Evolutionary conservation across 2,113 vertebrate genomes (phyloP), one percentile per base, ranked within the genome.

Genomic region (Thunnus maccoyii): DNA sequence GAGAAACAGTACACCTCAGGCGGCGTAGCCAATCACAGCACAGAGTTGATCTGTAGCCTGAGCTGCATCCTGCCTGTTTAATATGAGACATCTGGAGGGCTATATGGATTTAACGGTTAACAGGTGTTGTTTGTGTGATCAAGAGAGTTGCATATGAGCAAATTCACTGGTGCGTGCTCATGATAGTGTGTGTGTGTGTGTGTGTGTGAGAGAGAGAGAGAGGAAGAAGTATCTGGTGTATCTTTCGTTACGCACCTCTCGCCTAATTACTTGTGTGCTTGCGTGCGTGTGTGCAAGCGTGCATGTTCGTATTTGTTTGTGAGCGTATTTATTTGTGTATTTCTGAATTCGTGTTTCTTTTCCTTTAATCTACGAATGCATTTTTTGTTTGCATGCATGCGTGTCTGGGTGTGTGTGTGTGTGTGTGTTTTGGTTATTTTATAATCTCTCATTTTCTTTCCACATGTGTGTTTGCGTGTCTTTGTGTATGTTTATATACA

Each of bases 81-180:
- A 76, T 79, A 68, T 25, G 78, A 71, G 85, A 89, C 91, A 89
- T 89, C 88, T 92, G 87, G 81, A 85, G 4, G 78, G 81, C 73
- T 86, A 32, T 79, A 76, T 76, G 83, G 75, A 61, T 73, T 80
- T 86, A 89, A 86, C 76, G 76, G 85, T 71, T 81, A 85, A 81
- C 85, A 88, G 85, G 89, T 89, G 87, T 72, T 88, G 84, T 89
- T 88, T 83, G 76, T 88, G 82, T 80, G 81, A 86, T 77, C 51
- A 68, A 11, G 71, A 84, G 77, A 36, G 80, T 60, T 79, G 77
- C 78, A 85, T 72, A 76, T 84, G 85, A 82, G 50, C 79, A 84
- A 76, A 89, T 47, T 54, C 57, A 51, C 71, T 80, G 61, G 54
- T 51, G 80, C 14, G 3, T 76, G 64, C 63, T 69, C 63, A 50